Evolutionary conservation across 2,888 invertebrate genomes (phyloP).

Genomic region (Hirudinaria manillensis): DNA sequence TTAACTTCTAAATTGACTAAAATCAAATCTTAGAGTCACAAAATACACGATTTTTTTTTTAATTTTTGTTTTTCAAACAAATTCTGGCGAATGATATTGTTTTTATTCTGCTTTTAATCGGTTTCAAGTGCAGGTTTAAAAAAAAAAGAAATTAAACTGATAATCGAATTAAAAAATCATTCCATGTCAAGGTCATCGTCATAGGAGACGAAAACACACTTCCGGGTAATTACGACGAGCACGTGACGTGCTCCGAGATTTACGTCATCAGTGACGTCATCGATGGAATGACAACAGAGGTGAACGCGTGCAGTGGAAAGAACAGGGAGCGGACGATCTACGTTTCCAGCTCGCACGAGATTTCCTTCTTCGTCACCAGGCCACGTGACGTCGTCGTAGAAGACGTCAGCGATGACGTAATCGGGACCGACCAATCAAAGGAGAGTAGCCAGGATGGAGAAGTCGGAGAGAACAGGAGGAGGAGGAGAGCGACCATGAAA

Average conservation of each 20-base stretch:
- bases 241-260: slow-evolving; percentile 25
- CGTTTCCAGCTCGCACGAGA: slow-evolving; percentile 20
- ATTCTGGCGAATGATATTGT: too few species aligned
- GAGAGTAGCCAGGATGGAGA: slow-evolving; percentile 31
- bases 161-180: slow-evolving; percentile 4
- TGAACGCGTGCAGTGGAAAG: slow-evolving; percentile 29
- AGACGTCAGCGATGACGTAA: slow-evolving; percentile 24
- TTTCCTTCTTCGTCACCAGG: slow-evolving; percentile 29
- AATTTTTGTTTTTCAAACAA: too few species aligned
- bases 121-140: too few species aligned
- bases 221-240: slow-evolving; percentile 24
- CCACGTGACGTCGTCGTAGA: slow-evolving; percentile 20
- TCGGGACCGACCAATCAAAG: slow-evolving; percentile 20
- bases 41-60: too few species aligned
- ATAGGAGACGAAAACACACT: slow-evolving; percentile 24
- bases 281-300: neutral
- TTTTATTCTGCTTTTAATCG: too few species aligned
- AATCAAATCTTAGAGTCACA: too few species aligned
- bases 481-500: slow-evolving; percentile 7
- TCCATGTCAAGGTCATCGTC: slow-evolving; percentile 19
- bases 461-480: neutral
- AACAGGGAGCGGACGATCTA: slow-evolving; percentile 29
- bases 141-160: too few species aligned
- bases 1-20: too few species aligned
- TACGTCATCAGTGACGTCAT: slow-evolving; percentile 28